Base-by-base conservation (phyloP, 1,140 invertebrate genomes). In the Babylonia areolata region DNA sequence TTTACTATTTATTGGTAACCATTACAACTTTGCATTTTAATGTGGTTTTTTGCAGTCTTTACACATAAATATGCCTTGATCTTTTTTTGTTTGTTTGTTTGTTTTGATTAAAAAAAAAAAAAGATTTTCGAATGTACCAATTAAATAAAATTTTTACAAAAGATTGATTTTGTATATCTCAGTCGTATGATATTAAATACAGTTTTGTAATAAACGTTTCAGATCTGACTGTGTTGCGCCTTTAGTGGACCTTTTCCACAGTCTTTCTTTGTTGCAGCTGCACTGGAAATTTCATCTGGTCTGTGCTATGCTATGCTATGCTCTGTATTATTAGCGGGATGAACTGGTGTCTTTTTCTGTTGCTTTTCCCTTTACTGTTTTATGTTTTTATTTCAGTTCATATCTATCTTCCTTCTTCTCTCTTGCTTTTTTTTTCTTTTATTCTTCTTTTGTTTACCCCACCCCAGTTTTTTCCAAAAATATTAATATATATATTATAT, bases 121-220 rank as follows among this genome's bases (percentile, higher is more conserved):
- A n/a, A n/a, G n/a, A n/a, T n/a, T n/a, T n/a, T n/a, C n/a, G n/a
- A n/a, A n/a, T 84, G 46, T 64, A 87, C 54, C 73, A 81, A 79
- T 87, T 87, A 33, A 86, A 78, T 42, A 58, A 58, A 83, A 82
- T 40, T 81, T 51, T 64, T 77, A 77, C 42, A 51, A 40, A 58
- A 78, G 77, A 77, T 75, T 85, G 73, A 83, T 40, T 11, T 78
- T 87, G 86, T 87, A 87, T 84, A 77, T 54, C 81, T 75, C 82
- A 87, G 84, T 84, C 82, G 75, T 79, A 87, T 79, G 82, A 85
- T 84, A 87, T 84, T 80, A 87, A 64, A 87, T 84, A 87, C 82
- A 37, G 81, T 87, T 87, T 87, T 87, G 82, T 87, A 87, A 87
- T 84, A 87, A 87, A 84, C 80, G 46, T 42, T 84, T 84, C 64